Percentiles rank a stretch among this genome's conserved stretches.
Evolutionary conservation across 2,113 vertebrate genomes (phyloP).

Genomic region (Chloropsis cyanopogon): DNA sequence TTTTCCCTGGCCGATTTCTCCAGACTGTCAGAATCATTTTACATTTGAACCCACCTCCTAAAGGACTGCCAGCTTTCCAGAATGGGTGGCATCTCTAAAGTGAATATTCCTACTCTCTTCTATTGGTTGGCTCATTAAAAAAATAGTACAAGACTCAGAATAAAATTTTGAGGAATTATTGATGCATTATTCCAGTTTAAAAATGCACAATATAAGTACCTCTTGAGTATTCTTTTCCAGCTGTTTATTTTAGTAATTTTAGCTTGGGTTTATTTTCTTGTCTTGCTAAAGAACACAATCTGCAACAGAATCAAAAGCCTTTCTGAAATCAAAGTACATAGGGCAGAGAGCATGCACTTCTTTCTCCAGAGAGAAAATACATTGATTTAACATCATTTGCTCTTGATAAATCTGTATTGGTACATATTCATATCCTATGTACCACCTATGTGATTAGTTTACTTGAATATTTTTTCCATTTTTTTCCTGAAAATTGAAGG

Average conservation of each 20-base stretch:
- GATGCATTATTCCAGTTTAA: not conserved
- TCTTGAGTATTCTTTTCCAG: not conserved
- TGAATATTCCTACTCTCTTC: not conserved
- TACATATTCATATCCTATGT: not conserved
- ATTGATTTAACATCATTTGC: not conserved
- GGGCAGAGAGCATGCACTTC: accelerated
- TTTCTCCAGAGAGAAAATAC: not conserved
- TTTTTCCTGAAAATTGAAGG: not conserved
- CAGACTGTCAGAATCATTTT: not conserved
- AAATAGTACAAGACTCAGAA: not conserved
- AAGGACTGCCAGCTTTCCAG: not conserved
- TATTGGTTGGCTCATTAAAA: not conserved
- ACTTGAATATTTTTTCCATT: not conserved
- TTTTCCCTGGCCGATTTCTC: not conserved
- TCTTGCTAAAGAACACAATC: not conserved
- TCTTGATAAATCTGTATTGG: not conserved
- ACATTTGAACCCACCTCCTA: not conserved
- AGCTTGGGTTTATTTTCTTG: not conserved
- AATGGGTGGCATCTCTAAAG: not conserved
- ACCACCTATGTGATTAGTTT: not conserved
- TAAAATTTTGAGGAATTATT: not conserved
- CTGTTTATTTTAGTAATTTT: not conserved
- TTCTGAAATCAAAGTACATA: not conserved
- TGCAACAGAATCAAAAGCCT: not conserved
- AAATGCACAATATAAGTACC: not conserved